phyloP scores from a whole-genome alignment of 1,140 invertebrate genomes.

The Stratiolaelaps scimitus region DNA sequence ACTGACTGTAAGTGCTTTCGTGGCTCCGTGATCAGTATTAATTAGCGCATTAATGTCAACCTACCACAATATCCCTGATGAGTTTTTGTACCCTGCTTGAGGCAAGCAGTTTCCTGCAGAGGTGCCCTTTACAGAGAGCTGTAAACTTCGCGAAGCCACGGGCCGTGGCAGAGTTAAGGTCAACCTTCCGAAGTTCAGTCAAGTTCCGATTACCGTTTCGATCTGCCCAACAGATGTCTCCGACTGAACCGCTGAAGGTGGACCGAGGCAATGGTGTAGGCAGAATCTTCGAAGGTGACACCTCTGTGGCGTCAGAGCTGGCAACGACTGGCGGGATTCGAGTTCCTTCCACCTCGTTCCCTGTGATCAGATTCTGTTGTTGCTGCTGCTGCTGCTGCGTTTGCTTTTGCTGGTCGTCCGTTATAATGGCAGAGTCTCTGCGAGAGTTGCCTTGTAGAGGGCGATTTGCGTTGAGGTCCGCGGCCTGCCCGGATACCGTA shows the following conservation, averaged over 20 bases:
- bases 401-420: too few relatives aligned
- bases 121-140: constrained; percentile 24
- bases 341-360: too few relatives aligned
- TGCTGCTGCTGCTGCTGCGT: too few relatives aligned
- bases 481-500: not conserved
- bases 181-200: not conserved
- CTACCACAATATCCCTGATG: constrained; percentile 6
- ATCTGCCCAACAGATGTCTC: not conserved
- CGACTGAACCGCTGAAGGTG: not conserved
- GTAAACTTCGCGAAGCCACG: constrained; percentile 26
- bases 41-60: too few relatives aligned
- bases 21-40: too few relatives aligned
- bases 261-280: too few relatives aligned
- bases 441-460: constrained; percentile 20
- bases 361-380: too few relatives aligned
- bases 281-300: too few relatives aligned
- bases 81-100: constrained; percentile 10
- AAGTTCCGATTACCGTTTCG: constrained; percentile 15
- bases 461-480: constrained; percentile 24
- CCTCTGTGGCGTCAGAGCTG: too few relatives aligned
- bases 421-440: not conserved
- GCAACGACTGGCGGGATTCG: too few relatives aligned
- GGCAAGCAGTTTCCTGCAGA: constrained; percentile 19
- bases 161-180: not conserved
- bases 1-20: too few relatives aligned